Conservation (phyloP, 2,888 invertebrate genomes). For the Rosalia funebris region DNA sequence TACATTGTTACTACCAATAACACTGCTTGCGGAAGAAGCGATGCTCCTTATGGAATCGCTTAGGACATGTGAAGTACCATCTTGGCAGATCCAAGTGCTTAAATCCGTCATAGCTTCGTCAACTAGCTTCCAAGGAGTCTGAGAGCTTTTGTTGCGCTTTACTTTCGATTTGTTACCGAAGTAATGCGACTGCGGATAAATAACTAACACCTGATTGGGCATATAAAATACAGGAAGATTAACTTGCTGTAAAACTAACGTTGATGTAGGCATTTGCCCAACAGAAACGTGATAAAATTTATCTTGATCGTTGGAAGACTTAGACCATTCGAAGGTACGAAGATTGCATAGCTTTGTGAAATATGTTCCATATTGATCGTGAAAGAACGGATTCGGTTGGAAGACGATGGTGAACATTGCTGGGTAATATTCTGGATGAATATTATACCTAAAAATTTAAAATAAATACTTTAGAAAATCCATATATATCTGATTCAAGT, state of each 20-base stretch:
- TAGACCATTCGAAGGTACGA: slow-evolving; percentile 27
- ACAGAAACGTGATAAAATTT: slow-evolving; percentile 18
- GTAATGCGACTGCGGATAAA: slow-evolving; percentile 13
- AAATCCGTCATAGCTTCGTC: slow-evolving; percentile 2
- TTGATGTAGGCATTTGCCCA: slow-evolving; percentile 42
- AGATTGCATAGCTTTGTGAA: slow-evolving; percentile 39
- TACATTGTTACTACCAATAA: background rate
- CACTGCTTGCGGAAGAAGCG: slow-evolving; percentile 1
- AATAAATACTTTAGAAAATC: too few relatives aligned
- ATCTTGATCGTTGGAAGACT: slow-evolving; percentile 5
- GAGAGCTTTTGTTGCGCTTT: slow-evolving; percentile 12
- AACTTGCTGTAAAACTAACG: slow-evolving; percentile 39
- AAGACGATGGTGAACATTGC: slow-evolving; percentile 40
- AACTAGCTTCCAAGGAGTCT: slow-evolving; percentile 6
- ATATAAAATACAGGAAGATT: slow-evolving; percentile 39
- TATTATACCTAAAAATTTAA: slow-evolving; percentile 41
- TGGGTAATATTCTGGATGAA: slow-evolving; percentile 43
- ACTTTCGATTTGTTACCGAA: background rate
- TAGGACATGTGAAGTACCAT: slow-evolving; percentile 1
- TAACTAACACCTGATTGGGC: slow-evolving; percentile 29
- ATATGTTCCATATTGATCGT: slow-evolving; percentile 40
- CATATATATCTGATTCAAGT: too few relatives aligned
- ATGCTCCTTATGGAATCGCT: slow-evolving; percentile 23
- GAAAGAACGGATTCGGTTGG: slow-evolving; percentile 46
- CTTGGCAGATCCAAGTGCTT: background rate